phyloP scores from a whole-genome alignment of 1,140 invertebrate genomes.

The Brachionus manjavacas region DNA sequence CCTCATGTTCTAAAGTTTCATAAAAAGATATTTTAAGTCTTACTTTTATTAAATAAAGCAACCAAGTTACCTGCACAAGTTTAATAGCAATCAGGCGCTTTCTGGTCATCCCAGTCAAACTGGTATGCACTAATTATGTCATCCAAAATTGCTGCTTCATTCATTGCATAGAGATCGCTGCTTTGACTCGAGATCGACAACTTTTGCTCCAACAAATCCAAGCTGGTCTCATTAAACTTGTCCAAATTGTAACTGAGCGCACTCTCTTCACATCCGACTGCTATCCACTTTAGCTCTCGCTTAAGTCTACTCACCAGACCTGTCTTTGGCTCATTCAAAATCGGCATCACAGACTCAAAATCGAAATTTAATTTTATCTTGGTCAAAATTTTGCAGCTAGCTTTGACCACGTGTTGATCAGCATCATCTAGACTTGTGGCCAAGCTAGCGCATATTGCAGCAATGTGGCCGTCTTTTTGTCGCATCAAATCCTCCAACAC shows the following conservation, averaged over 20 bases:
- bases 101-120: slow-evolving; percentile 34
- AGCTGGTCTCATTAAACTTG: background rate
- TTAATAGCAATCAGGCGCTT: slow-evolving; percentile 33
- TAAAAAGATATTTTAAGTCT: background rate
- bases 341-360: background rate
- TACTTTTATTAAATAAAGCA: background rate
- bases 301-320: background rate
- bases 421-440: background rate
- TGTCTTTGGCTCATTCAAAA: background rate
- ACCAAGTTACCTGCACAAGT: background rate
- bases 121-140: slow-evolving; percentile 27
- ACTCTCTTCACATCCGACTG: background rate
- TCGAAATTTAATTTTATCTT: background rate
- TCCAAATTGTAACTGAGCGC: background rate
- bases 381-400: background rate
- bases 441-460: background rate
- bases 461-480: background rate
- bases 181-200: background rate
- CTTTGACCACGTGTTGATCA: slow-evolving; percentile 31
- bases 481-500: background rate
- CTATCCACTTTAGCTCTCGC: background rate
- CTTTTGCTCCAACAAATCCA: background rate
- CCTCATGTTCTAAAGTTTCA: background rate
- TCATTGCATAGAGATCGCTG: background rate
- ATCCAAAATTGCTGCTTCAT: background rate